Base-by-base conservation (phyloP, 2,797 vertebrate species). In the Schizothorax lantsangensis region DNA sequence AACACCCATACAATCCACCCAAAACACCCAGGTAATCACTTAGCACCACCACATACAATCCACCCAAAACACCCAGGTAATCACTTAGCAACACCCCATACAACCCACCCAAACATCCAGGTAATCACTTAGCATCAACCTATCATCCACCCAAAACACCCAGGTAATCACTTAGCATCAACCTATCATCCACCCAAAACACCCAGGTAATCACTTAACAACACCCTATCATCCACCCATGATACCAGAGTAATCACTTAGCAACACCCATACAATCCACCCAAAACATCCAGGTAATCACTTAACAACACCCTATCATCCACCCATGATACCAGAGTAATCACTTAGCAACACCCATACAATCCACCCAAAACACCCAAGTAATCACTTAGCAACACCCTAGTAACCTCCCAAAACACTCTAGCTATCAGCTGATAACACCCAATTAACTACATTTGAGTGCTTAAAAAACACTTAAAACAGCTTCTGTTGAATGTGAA, bases 91-190 rank as follows among this genome's bases (percentile, higher is more conserved):
- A 54, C 52, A 19, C 6, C 19, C 52, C 30, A 30, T 0, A 52
- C 0, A 0, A 52, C 19, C 49, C 17, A 6, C 49, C 2, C 17
- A 52, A 2, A 52, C 4, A 17, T 1, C 17, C 5, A 52, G 0
- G 17, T 21, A 2, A 17, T 52, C 49, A 6, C 49, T 52, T 6
- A 49, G 49, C 15, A 52, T 2, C 15, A 6, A 15, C 49, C 1
- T 2, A 54, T 21, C 6, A 8, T 11, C 45, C 6, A 40, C 38
- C 1, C 6, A 40, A 0, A 1, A 8, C 38, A 40, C 12, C 45
- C 45, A 47, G 3, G 3, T 12, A 4, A 47, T 47, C 45, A 47
- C 45, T 47, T 12, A 47, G 3, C 11, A 47, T 12, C 45, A 47
- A 11, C 11, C 45, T 11, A 45, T 45, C 43, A 45, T 45, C 57